Percentiles rank a stretch among this genome's conserved stretches.
These are phyloP conservation scores for Batillaria attramentaria DNA, from an alignment of 1,140 invertebrate species.

Conservation along the genomic window DNA sequence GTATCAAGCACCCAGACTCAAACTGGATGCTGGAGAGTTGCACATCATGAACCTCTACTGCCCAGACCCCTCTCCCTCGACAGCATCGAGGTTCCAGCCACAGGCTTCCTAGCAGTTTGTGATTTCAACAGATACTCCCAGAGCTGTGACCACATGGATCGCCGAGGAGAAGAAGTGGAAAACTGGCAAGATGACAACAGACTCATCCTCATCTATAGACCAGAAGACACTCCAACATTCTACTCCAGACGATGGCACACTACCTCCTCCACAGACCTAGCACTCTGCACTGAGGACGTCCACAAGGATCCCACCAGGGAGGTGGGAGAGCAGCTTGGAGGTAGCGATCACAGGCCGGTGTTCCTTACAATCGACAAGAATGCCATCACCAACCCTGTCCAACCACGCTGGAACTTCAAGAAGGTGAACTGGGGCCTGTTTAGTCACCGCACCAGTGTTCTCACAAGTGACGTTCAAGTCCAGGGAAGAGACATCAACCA, in stretches of 20 bases:
- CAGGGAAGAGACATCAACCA: slow-evolving; percentile 19
- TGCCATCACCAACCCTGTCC: slow-evolving; percentile 1
- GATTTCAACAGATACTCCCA: slow-evolving; percentile 37
- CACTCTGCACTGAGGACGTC: slow-evolving; percentile 34
- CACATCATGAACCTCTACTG: slow-evolving; percentile 5
- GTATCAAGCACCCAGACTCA: background rate
- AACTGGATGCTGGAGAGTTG: background rate
- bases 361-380: background rate
- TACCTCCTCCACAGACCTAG: slow-evolving; percentile 38
- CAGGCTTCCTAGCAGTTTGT: background rate
- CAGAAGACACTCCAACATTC: slow-evolving; percentile 22
- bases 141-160: slow-evolving; percentile 22
- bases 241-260: slow-evolving; percentile 38
- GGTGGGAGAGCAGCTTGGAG: slow-evolving; percentile 18
- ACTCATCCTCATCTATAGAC: slow-evolving; percentile 10
- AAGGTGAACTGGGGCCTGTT: slow-evolving; percentile 34
- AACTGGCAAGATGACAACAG: slow-evolving; percentile 2
- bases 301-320: slow-evolving; percentile 19
- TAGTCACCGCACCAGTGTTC: background rate
- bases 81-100: background rate
- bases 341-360: slow-evolving; percentile 33
- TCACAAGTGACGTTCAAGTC: slow-evolving; percentile 10
- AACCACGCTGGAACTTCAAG: slow-evolving; percentile 16
- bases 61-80: slow-evolving; percentile 2
- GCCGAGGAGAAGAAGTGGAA: slow-evolving; percentile 33